Base-by-base conservation (phyloP, 2,888 invertebrate species). In the Molorchus minor region DNA sequence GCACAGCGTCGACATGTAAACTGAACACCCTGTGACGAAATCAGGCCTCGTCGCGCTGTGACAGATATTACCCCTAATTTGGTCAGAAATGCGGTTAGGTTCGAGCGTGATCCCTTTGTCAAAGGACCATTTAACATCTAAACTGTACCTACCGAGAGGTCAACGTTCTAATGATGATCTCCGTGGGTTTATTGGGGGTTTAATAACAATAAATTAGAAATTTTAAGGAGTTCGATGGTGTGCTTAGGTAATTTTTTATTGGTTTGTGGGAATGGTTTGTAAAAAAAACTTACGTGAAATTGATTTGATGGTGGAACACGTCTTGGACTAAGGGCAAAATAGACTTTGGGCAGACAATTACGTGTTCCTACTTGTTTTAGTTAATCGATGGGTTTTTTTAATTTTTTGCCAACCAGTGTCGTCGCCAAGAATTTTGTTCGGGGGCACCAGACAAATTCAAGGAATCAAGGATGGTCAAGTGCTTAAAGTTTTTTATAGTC, bases 1-100 rank as follows among this genome's bases (percentile, higher is more conserved):
- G 59, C 45, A 54, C 54, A 55, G 57, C 53, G 58, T 44, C 30
- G 55, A 47, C 61, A 58, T 51, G 65, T 67, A 67, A 65, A 65
- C 63, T 58, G 45, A 62, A 65, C 67, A 65, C 67, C 65, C 68
- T 65, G 59, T 69, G 56, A 64, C 72, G 17, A 74, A n/a, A 73
- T 58, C 64, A 62, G 43, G 72, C 72, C 70, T 51, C 73, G 71
- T 69, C 61, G 68, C 54, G 62, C 53, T 58, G 60, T 64, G 58
- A 64, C 64, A 65, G 64, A 64, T 67, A 66, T 70, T 58, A 67
- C 67, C 71, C 67, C 64, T 65, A 66, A 68, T 52, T n/a, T 66
- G 62, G 69, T 71, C 72, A 70, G 46, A 70, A 68, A 66, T 72
- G 71, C 49, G 72, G 72, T 72, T 72, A 70, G 70, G 70, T 65